Percentiles rank a stretch among this genome's conserved stretches.
Evolutionary conservation across 2,797 vertebrate genomes (phyloP).

Genomic region (Enteromius viviparus): DNA sequence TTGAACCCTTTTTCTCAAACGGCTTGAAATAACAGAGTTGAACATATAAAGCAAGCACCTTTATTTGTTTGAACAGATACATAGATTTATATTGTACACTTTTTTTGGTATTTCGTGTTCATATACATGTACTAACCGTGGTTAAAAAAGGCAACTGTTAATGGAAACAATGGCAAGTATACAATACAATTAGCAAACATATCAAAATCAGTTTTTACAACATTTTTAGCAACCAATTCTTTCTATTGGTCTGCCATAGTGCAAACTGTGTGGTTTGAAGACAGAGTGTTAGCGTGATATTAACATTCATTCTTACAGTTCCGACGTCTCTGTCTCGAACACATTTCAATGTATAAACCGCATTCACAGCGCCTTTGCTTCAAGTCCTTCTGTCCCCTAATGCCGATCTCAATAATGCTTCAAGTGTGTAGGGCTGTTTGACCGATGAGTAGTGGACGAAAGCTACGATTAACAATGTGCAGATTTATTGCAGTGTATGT

Average conservation of each 20-base stretch:
- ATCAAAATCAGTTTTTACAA: conserved; percentile 93
- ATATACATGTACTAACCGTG: conserved; percentile 88
- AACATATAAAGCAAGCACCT: conserved; percentile 83
- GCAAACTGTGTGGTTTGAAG: conserved; percentile 88
- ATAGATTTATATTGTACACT: conserved; percentile 83
- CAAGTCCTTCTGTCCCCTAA: conserved; percentile 84
- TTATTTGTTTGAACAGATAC: conserved; percentile 81
- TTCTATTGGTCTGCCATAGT: conserved; percentile 91
- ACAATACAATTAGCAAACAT: conserved; percentile 92
- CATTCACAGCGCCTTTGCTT: conserved; percentile 80
- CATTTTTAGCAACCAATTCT: conserved; percentile 89
- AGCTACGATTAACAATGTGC: conserved; percentile 65
- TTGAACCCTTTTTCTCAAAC: neutral
- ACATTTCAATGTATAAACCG: conserved; percentile 74
- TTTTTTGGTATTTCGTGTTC: conserved; percentile 74
- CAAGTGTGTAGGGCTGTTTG: conserved; percentile 87
- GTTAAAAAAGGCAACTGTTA: conserved; percentile 90
- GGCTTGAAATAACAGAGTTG: conserved; percentile 50
- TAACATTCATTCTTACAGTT: conserved; percentile 70
- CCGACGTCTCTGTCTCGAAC: conserved; percentile 74
- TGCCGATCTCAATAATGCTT: conserved; percentile 81
- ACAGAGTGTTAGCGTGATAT: conserved; percentile 78
- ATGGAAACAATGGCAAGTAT: conserved; percentile 91
- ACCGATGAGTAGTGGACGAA: conserved; percentile 71
- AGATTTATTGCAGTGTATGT: conserved; percentile 57